Evolutionary conservation across 2,797 vertebrate species (phyloP), one percentile per base, ranked within the genome.

Genomic region (Megaceryle alcyon): DNA sequence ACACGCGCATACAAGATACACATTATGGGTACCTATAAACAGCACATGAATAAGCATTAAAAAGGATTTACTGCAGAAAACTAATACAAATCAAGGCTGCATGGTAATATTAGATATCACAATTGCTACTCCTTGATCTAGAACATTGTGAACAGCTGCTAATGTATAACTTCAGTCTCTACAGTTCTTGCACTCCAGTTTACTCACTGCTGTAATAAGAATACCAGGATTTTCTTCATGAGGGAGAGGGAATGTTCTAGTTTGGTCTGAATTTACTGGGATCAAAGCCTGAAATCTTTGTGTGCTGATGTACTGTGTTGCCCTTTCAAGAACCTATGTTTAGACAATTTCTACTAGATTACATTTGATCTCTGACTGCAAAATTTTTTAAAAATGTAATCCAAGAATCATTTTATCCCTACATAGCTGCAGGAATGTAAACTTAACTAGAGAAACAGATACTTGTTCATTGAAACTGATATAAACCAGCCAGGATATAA

Each of bases 321-420:
- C 3, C 39, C 66, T 51, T 86, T 80, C 35, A 37, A 71, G 35
- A 92, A 75, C 18, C 22, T 81, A 26, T 12, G 29, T 21, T 83
- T n/a, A 70, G 2, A 57, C 31, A 41, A 46, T 56, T 75, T 88
- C 48, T 75, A 66, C 22, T 25, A 78, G 3, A 7, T 57, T 70
- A 9, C 54, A 63, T 41, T 54, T 37, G 29, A 93, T 84, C 10
- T 63, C 28, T 44, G 48, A 49, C 37, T 15, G 4, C 7, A 73
- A 66, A 23, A 8, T 19, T 31, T 79, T 78, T 81, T 54, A 2
- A 26, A 71, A 63, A 17, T 18, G 18, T 35, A 86, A 77, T 80
- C 66, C 73, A 88, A 83, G 77, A 88, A 81, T 48, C 61, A 72
- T 51, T 11, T 81, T 80, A 80, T 80, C n/a, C 13, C 51, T 51